Conservation (phyloP, 2,888 invertebrate species). For the Tetrapedia diversipes region DNA sequence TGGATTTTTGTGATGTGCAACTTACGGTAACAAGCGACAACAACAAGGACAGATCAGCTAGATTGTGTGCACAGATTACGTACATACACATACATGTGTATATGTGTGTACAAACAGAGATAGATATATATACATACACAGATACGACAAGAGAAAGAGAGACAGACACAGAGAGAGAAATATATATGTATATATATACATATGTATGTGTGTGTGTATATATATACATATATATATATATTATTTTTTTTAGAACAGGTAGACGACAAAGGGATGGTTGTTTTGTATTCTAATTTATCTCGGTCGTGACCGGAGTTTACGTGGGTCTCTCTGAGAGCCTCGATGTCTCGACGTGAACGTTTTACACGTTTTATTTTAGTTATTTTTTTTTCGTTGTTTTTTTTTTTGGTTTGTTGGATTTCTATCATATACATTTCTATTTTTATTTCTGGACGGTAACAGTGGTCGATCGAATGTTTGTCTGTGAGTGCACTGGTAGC, state of each 20-base stretch:
- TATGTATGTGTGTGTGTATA: constrained; percentile 28
- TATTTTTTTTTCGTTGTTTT: constrained; percentile 12
- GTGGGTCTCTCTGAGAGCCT: constrained; percentile 49
- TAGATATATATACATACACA: constrained; percentile 37
- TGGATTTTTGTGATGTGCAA: constrained; percentile 63
- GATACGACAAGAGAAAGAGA: constrained; percentile 38
- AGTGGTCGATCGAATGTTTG: constrained; percentile 82
- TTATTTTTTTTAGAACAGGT: constrained; percentile 26
- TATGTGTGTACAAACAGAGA: constrained; percentile 43
- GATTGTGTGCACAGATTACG: constrained; percentile 65
- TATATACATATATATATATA: constrained; percentile 34
- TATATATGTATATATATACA: constrained; percentile 35
- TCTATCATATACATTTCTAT: constrained; percentile 21
- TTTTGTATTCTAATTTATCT: constrained; percentile 52
- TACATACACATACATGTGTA: constrained; percentile 41
- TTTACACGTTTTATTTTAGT: constrained; percentile 42
- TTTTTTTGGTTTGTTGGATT: constrained; percentile 27
- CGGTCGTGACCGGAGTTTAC: constrained; percentile 42
- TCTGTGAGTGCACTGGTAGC: constrained; percentile 82
- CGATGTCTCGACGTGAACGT: constrained; percentile 49
- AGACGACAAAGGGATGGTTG: constrained; percentile 50
- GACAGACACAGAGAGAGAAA: not conserved
- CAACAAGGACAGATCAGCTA: constrained; percentile 63
- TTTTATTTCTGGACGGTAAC: constrained; percentile 57
- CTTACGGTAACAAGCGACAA: constrained; percentile 64